Percentiles rank a stretch among this genome's conserved stretches.
phyloP scores from a whole-genome alignment of 2,113 vertebrate species.

The Cricetomys ansorgei region DNA sequence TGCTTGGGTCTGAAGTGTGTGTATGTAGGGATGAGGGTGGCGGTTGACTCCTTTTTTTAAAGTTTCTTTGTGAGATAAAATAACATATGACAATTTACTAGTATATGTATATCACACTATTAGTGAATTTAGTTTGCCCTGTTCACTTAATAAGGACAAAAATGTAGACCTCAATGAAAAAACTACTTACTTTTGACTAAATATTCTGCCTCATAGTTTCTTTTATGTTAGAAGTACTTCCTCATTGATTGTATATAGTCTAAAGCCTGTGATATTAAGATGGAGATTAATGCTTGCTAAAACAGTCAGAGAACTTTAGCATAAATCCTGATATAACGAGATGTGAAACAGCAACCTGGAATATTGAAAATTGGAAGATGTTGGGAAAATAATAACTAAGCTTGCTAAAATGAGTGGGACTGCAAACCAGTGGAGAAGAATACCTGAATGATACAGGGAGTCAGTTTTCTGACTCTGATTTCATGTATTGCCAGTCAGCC shows the following conservation, averaged over 20 bases:
- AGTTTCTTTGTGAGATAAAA: neutral
- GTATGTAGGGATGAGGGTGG: neutral
- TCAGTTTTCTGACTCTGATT: constrained; percentile 39
- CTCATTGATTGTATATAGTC: constrained; percentile 21
- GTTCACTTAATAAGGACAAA: neutral
- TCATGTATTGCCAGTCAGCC: neutral
- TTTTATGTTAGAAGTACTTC: constrained; percentile 49
- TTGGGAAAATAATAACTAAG: neutral
- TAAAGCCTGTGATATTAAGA: constrained; percentile 42
- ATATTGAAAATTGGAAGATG: constrained; percentile 30
- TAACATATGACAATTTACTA: neutral
- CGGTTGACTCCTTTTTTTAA: neutral
- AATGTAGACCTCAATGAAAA: constrained; percentile 11
- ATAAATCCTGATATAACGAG: constrained; percentile 45
- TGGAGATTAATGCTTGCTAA: neutral
- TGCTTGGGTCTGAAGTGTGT: neutral
- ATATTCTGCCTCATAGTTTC: neutral
- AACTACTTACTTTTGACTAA: neutral
- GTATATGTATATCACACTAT: neutral
- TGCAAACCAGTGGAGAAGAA: constrained; percentile 2
- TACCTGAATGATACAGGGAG: neutral
- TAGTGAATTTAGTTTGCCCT: constrained; percentile 47
- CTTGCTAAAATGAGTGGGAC: constrained; percentile 24
- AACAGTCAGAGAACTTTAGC: constrained; percentile 33
- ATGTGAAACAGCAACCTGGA: constrained; percentile 10